These are phyloP conservation scores for Orthosia gracilis DNA, from an alignment of 2,888 invertebrate species.

Conservation along the genomic window DNA sequence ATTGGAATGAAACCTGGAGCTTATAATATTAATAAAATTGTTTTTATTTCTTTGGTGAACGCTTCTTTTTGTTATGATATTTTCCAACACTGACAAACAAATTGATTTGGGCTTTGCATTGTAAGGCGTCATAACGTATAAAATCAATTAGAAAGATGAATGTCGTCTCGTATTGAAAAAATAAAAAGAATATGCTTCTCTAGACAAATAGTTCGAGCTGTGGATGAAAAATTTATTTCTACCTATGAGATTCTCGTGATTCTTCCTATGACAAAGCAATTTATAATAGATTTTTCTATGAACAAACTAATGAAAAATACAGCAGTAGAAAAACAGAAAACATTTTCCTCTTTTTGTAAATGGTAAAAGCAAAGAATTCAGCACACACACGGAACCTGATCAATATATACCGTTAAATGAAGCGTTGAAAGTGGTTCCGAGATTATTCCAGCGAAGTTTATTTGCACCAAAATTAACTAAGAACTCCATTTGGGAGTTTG, in stretches of 20 bases:
- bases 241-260: conserved; percentile 2
- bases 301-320: conserved; percentile 1
- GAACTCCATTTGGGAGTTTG: conserved; percentile 83
- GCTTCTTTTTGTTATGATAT: no score
- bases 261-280: conserved; percentile 18
- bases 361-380: background rate
- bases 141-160: background rate
- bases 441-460: conserved; percentile 72
- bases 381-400: conserved; percentile 28
- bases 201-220: conserved; percentile 10
- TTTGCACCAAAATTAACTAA: conserved; percentile 83
- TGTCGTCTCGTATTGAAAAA: background rate
- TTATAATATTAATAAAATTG: background rate
- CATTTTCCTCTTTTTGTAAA: background rate
- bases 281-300: conserved; percentile 10
- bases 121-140: background rate
- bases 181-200: background rate
- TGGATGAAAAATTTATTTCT: conserved; percentile 21
- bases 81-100: no score
- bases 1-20: background rate
- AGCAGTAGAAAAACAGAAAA: background rate
- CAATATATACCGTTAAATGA: conserved; percentile 56
- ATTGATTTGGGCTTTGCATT: background rate
- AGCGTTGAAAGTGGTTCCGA: conserved; percentile 52
- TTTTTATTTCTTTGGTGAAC: background rate